Conservation (phyloP, 2,888 invertebrate species). For the Mesochorus sp. region DNA sequence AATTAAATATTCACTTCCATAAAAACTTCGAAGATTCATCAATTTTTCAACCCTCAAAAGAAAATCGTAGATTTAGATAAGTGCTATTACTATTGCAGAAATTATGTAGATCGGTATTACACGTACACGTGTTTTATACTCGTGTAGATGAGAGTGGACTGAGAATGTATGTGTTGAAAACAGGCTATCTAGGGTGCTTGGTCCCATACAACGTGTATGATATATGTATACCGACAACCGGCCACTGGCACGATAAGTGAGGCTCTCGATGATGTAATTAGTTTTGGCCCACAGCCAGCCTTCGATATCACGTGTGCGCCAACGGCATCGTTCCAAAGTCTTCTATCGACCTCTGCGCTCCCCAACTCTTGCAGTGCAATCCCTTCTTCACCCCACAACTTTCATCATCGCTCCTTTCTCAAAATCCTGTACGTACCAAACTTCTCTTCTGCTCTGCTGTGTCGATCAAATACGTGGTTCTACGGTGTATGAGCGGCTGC, state of each 20-base stretch:
- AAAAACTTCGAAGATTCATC: too few species aligned
- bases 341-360: conserved; percentile 7
- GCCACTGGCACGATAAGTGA: conserved; percentile 40
- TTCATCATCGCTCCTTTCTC: conserved; percentile 4
- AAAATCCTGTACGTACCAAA: too few species aligned
- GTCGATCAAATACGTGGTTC: too few species aligned
- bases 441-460: too few species aligned
- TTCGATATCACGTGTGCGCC: conserved; percentile 53
- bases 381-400: not conserved
- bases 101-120: too few species aligned
- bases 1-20: too few species aligned
- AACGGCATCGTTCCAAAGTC: conserved; percentile 45
- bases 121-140: too few species aligned
- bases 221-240: too few species aligned
- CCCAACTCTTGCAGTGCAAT: not conserved
- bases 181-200: conserved; percentile 29
- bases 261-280: conserved; percentile 60
- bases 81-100: too few species aligned
- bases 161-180: conserved; percentile 2
- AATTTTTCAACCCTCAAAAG: too few species aligned
- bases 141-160: not conserved
- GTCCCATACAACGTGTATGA: not conserved
- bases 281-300: conserved; percentile 56
- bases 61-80: too few species aligned
- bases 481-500: too few species aligned